Conservation (phyloP, 2,888 invertebrate genomes). For the Oscheius myriophilus region DNA sequence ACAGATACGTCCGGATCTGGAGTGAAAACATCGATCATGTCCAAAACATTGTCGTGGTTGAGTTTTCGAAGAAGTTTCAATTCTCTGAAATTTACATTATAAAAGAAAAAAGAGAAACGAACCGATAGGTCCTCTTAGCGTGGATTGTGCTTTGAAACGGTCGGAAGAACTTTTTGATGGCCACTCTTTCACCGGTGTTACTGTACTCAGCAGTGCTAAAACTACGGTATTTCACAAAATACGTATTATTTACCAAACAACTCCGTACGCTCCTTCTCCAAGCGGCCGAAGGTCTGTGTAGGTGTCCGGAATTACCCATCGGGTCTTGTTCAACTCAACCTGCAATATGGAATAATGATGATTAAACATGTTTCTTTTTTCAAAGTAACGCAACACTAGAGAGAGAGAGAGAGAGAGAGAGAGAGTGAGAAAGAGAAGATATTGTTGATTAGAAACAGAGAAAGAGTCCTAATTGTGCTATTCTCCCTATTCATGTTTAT, state of each 20-base stretch:
- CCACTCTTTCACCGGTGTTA: conserved; percentile 81
- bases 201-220: conserved; percentile 56
- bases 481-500: too few relatives aligned
- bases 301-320: conserved; percentile 57
- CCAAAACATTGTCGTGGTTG: conserved; percentile 96
- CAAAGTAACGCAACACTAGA: too few relatives aligned
- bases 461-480: too few relatives aligned
- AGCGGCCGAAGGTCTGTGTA: conserved; percentile 51
- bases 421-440: too few relatives aligned
- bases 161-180: conserved; percentile 93
- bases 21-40: conserved; percentile 66
- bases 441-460: too few relatives aligned
- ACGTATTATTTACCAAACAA: conserved; percentile 60
- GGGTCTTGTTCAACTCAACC: conserved; percentile 93
- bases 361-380: neutral
- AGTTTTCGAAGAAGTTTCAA: conserved; percentile 93
- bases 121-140: conserved; percentile 72
- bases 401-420: too few relatives aligned
- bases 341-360: conserved; percentile 25
- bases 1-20: conserved; percentile 53
- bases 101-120: neutral
- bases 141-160: conserved; percentile 99
- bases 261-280: conserved; percentile 62
- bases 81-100: conserved; percentile 77
- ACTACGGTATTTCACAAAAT: neutral